phyloP scores from a whole-genome alignment of 1,140 invertebrate species.

The Drosophila triauraria region DNA sequence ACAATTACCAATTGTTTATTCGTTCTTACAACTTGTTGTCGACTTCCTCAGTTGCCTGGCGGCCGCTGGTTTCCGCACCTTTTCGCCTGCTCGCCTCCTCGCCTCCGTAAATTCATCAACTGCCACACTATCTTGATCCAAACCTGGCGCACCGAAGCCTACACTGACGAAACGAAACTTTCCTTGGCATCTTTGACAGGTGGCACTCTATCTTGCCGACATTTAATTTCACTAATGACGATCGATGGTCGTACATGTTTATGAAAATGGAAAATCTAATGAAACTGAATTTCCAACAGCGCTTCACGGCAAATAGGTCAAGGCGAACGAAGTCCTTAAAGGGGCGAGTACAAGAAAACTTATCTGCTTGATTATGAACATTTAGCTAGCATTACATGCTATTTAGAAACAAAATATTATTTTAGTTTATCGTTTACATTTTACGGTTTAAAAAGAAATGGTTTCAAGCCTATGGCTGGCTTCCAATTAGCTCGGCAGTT shows the following conservation, averaged over 20 bases:
- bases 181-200: conserved; percentile 48
- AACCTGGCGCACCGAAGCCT: conserved; percentile 8
- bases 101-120: conserved; percentile 70
- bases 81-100: background rate
- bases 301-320: background rate
- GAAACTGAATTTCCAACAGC: conserved; percentile 6
- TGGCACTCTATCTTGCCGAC: conserved; percentile 32
- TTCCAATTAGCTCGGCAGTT: conserved; percentile 30
- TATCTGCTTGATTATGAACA: background rate
- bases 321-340: background rate
- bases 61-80: background rate
- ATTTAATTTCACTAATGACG: conserved; percentile 65
- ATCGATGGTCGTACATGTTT: conserved; percentile 52
- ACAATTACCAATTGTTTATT: conserved; percentile 81
- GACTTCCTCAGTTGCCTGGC: conserved; percentile 32
- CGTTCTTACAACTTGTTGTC: conserved; percentile 66
- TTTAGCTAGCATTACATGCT: too few relatives aligned
- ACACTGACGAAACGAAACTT: conserved; percentile 51
- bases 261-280: conserved; percentile 61
- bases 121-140: conserved; percentile 69
- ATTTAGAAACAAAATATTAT: too few relatives aligned
- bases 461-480: conserved; percentile 5
- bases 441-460: conserved; percentile 2
- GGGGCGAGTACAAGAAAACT: background rate
- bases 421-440: background rate